A percentile compares a stretch with the other conserved stretches of the same genome.
These are phyloP conservation scores for Pseudomyrmex flavicornis DNA, from an alignment of 1,140 invertebrate genomes.

Conservation along the genomic window DNA sequence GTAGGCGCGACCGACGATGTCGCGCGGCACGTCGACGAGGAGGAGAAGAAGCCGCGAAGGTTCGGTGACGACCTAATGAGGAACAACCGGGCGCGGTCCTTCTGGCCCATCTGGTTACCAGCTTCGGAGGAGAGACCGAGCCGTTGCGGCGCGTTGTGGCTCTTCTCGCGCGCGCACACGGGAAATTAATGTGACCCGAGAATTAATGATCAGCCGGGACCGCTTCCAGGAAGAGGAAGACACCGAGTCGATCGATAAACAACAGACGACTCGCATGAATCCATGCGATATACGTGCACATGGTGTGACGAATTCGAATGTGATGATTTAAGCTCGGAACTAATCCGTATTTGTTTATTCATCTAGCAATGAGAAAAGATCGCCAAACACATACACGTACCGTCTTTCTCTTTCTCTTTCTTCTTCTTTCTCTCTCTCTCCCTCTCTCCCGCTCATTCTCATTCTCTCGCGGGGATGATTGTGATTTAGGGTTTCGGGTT, in stretches of 20 bases:
- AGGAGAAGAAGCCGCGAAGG: constrained; percentile 60
- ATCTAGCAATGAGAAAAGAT: constrained; percentile 79
- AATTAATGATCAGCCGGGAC: constrained; percentile 80
- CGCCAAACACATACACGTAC: constrained; percentile 64
- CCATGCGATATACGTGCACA: constrained; percentile 18
- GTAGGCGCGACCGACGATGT: constrained; percentile 69
- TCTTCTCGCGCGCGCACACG: constrained; percentile 56
- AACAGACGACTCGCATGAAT: constrained; percentile 41
- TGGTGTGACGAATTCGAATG: constrained; percentile 80
- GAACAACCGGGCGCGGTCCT: constrained; percentile 63
- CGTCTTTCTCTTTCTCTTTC: neutral
- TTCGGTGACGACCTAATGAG: constrained; percentile 76
- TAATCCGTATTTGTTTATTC: constrained; percentile 86
- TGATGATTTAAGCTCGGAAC: constrained; percentile 83
- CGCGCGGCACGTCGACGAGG: constrained; percentile 9
- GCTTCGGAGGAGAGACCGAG: constrained; percentile 61
- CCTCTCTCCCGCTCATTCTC: constrained; percentile 44
- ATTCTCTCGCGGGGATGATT: constrained; percentile 60
- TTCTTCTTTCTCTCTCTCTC: neutral
- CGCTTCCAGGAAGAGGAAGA: constrained; percentile 67
- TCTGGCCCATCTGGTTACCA: constrained; percentile 70
- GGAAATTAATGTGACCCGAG: constrained; percentile 83
- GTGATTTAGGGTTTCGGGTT: constrained; percentile 84
- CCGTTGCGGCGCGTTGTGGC: neutral
- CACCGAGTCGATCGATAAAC: constrained; percentile 49